Evolutionary conservation across 2,888 invertebrate genomes (phyloP).

Genomic region (Nephrotoma guestfalica): DNA sequence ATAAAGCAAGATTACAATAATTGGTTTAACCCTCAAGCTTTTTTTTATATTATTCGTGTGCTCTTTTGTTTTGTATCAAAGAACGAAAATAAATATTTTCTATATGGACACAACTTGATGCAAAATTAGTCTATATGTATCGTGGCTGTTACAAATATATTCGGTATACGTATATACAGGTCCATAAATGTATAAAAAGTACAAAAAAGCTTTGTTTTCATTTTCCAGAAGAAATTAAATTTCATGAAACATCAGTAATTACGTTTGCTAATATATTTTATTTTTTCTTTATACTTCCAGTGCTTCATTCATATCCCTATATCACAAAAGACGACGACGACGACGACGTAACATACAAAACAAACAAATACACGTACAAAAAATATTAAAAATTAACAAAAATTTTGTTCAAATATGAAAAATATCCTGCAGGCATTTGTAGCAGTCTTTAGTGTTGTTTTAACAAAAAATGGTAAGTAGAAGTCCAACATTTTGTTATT

Average conservation of each 20-base stretch:
- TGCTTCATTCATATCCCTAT: background rate
- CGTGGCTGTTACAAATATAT: background rate
- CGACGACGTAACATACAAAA: background rate
- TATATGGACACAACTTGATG: background rate
- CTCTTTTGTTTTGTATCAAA: background rate
- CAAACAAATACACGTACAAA: background rate
- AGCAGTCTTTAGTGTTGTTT: slow-evolving; percentile 3
- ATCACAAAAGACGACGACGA: background rate
- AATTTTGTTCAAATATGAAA: slow-evolving; percentile 4
- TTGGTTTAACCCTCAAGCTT: background rate
- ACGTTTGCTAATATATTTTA: background rate
- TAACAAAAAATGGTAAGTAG: slow-evolving; percentile 4
- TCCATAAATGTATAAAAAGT: too few relatives aligned
- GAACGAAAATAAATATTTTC: background rate
- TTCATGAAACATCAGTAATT: background rate
- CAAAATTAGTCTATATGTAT: background rate
- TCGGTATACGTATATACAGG: background rate
- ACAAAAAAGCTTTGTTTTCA: background rate
- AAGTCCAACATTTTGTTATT: background rate
- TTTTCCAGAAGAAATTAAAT: background rate
- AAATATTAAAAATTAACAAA: background rate
- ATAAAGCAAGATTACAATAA: background rate
- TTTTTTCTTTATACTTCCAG: background rate
- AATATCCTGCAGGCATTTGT: slow-evolving; percentile 5
- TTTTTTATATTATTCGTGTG: background rate